Evolutionary conservation across 2,113 vertebrate species (phyloP).

Genomic region (Phoenicopterus ruber): DNA sequence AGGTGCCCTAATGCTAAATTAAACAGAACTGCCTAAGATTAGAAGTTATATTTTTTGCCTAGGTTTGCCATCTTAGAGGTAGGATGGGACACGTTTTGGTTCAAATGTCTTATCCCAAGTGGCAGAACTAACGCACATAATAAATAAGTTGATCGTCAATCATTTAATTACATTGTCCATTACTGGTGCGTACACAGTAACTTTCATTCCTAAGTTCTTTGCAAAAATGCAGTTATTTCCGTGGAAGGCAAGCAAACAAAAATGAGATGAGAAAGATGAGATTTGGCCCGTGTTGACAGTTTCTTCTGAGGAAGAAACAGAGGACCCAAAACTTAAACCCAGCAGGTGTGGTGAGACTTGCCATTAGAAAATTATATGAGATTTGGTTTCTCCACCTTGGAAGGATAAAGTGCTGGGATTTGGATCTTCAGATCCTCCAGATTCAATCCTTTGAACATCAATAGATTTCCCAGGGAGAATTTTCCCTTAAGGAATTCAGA

Average conservation of each 20-base stretch:
- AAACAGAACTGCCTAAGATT: not conserved
- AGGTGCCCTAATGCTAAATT: not conserved
- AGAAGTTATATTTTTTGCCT: not conserved
- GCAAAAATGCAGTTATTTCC: not conserved
- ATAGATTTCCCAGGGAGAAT: not conserved
- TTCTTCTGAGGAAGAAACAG: not conserved
- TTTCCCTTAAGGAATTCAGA: conserved; percentile 6
- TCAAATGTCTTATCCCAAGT: not conserved
- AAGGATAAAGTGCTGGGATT: not conserved
- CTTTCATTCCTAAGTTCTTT: not conserved
- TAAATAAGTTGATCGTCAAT: not conserved
- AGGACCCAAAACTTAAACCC: not conserved
- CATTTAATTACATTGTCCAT: not conserved
- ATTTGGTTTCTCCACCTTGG: not conserved
- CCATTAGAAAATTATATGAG: not conserved
- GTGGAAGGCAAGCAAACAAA: not conserved
- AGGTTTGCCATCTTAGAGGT: not conserved
- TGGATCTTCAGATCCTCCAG: not conserved
- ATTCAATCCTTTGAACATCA: not conserved
- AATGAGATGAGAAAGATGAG: not conserved
- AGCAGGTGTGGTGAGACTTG: not conserved
- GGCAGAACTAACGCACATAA: not conserved
- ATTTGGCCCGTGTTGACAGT: not conserved
- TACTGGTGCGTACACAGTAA: not conserved
- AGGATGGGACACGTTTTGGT: not conserved